Base-by-base conservation (phyloP, 2,113 vertebrate genomes). In the Otocyon megalotis region DNA sequence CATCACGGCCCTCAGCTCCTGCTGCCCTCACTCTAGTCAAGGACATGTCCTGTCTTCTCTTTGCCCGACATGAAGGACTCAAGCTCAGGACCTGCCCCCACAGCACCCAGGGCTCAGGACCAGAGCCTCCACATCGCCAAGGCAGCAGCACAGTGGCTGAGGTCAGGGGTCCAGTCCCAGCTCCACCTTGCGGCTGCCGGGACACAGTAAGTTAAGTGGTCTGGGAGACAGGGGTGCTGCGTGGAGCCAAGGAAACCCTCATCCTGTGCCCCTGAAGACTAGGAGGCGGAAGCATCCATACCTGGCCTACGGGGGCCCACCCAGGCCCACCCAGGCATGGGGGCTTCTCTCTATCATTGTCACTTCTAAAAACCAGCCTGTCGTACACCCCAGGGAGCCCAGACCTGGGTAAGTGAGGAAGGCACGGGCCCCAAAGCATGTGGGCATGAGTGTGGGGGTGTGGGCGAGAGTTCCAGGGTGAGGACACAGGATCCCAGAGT, bases 361-460 rank as follows among this genome's bases (percentile, higher is more conserved):
- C 89, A 83, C 71, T 43, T 79, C 74, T 87, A 58, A 32, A 63
- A 11, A 50, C 56, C 83, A 92, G 94, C 86, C 92, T 96, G 94
- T 93, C 81, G 13, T 12, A 22, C 35, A 13, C 28, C 77, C 82
- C 22, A 53, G 48, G 81, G 89, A 37, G n/a, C 63, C 3, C 35
- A 43, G 74, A 54, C 26, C 28, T 9, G 65, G 54, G 65, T 72
- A 65, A 43, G 32, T 28, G 63, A 84, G 32, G n/a, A 71, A 10
- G 19, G 26, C 43, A 13, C 10, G 14, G 60, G 58, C 20, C 24
- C 17, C 65, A 80, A 63, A 20, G 7, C 13, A 2, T 10, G 20
- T 53, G 67, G 8, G 24, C n/a, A 43, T 43, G 43, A 43, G 8
- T 17, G 22, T 37, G 56, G 0, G 19, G 12, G 37, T 12, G 17